Percentiles rank a stretch among this genome's conserved stretches.
phyloP scores from a whole-genome alignment of 2,888 invertebrate genomes.

The Plagiodera versicolora region DNA sequence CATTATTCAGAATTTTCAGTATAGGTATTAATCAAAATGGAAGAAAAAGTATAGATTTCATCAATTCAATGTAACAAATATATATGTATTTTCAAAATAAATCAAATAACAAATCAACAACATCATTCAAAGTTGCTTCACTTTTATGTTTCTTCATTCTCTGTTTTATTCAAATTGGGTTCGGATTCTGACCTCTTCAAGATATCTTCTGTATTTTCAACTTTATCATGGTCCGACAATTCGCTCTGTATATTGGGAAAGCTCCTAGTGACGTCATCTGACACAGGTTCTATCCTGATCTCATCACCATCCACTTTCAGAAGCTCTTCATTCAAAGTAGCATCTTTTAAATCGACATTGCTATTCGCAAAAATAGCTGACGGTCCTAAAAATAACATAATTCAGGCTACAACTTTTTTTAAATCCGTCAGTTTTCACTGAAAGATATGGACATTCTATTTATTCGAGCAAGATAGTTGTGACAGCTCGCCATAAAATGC shows the following conservation, averaged over 20 bases:
- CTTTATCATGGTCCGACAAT: constrained; percentile 48
- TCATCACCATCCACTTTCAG: constrained; percentile 54
- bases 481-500: too few relatives aligned
- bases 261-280: constrained; percentile 60
- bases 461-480: too few relatives aligned
- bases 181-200: constrained; percentile 67
- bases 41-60: too few relatives aligned
- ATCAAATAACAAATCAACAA: constrained; percentile 3
- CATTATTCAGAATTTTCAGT: too few relatives aligned
- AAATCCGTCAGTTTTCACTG: background rate
- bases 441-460: too few relatives aligned
- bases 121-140: background rate
- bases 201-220: constrained; percentile 47
- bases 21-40: too few relatives aligned
- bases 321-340: constrained; percentile 77
- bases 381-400: constrained; percentile 60
- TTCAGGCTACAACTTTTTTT: background rate
- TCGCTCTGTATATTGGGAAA: constrained; percentile 64
- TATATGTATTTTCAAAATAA: constrained; percentile 1
- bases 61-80: constrained; percentile 4
- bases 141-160: constrained; percentile 19
- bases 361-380: constrained; percentile 85
- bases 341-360: constrained; percentile 80
- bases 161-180: constrained; percentile 50
- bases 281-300: constrained; percentile 47